These are phyloP conservation scores for Microhierax caerulescens DNA, from an alignment of 2,797 vertebrate genomes.

Conservation along the genomic window DNA sequence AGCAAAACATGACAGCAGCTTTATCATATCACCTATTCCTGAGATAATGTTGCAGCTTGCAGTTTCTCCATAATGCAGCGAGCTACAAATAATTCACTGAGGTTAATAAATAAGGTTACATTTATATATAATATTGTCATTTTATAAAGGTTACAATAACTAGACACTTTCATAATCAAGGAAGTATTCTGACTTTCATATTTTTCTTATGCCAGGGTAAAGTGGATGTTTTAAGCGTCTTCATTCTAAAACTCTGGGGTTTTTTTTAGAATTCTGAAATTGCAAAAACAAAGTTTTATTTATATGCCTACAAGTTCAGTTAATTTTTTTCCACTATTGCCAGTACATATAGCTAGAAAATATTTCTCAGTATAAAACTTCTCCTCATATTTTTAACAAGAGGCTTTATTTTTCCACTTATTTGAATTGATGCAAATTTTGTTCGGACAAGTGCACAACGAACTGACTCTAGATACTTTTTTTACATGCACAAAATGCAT, in stretches of 20 bases:
- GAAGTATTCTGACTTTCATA: neutral
- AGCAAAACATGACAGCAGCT: conserved; percentile 45
- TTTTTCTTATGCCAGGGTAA: neutral
- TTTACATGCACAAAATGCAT: neutral
- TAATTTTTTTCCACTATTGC: neutral
- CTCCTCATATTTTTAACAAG: neutral
- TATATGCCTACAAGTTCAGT: neutral
- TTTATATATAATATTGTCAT: neutral
- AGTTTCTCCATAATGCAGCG: neutral
- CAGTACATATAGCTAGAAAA: neutral
- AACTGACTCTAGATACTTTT: neutral
- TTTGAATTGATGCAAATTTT: neutral
- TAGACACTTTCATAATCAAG: neutral
- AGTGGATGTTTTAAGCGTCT: neutral
- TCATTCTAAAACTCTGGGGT: neutral
- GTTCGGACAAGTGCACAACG: neutral
- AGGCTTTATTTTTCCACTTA: neutral
- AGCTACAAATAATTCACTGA: neutral
- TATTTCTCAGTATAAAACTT: neutral
- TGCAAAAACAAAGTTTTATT: neutral
- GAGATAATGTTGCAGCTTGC: neutral
- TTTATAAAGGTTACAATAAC: neutral
- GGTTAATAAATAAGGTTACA: neutral
- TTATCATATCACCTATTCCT: conserved; percentile 29
- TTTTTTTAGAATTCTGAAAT: neutral